phyloP scores from a whole-genome alignment of 2,113 vertebrate species.

The Scortum barcoo region DNA sequence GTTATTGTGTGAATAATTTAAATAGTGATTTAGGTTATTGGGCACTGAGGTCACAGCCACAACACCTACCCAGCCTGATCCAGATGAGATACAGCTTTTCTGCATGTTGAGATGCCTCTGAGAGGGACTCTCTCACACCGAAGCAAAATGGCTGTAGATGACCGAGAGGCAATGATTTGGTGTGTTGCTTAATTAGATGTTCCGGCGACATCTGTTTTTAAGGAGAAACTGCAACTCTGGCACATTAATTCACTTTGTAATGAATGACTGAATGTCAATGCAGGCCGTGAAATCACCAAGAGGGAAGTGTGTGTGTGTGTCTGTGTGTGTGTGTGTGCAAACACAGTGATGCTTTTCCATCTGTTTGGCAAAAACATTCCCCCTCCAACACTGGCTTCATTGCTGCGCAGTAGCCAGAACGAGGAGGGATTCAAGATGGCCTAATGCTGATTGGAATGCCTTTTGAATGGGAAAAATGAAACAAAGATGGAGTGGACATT shows the following conservation, averaged over 20 bases:
- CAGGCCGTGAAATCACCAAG: constrained; percentile 80
- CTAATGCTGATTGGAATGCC: constrained; percentile 81
- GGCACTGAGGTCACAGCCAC: constrained; percentile 72
- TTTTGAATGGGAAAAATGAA: constrained; percentile 77
- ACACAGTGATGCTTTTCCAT: constrained; percentile 83
- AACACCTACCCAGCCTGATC: constrained; percentile 56
- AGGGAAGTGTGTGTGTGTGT: constrained; percentile 69
- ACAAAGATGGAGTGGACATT: constrained; percentile 83
- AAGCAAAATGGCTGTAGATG: constrained; percentile 61
- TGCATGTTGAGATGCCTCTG: not conserved
- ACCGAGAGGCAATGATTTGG: constrained; percentile 69
- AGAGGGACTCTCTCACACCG: constrained; percentile 24
- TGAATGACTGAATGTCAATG: constrained; percentile 81
- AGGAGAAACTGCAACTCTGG: constrained; percentile 80
- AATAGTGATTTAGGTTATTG: constrained; percentile 83
- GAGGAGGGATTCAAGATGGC: constrained; percentile 82
- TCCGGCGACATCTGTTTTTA: constrained; percentile 82
- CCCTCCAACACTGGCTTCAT: constrained; percentile 71
- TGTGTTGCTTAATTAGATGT: constrained; percentile 81
- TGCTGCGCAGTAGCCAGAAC: constrained; percentile 72
- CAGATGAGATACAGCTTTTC: constrained; percentile 44
- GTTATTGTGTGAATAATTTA: constrained; percentile 93
- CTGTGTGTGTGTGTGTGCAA: too few relatives aligned
- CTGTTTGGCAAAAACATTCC: constrained; percentile 82
- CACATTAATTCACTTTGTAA: constrained; percentile 84